phyloP scores from a whole-genome alignment of 1,140 invertebrate genomes.

The Bombyx mandarina region DNA sequence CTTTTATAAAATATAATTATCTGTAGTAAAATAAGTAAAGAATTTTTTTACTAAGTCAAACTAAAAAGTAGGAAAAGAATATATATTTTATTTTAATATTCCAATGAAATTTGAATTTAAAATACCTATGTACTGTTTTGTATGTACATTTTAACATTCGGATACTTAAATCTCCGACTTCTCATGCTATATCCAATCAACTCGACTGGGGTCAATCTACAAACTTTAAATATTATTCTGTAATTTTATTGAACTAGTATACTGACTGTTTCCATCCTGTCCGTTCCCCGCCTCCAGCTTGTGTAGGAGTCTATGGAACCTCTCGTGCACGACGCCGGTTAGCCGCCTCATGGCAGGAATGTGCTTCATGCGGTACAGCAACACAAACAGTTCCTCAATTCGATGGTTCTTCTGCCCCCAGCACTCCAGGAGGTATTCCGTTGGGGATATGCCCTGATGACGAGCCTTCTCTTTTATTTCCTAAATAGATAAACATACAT shows the following conservation, averaged over 20 bases:
- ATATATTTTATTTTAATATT: no score
- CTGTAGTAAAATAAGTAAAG: no score
- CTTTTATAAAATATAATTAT: no score
- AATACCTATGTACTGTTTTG: no score
- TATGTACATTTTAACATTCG: no score
- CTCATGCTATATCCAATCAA: no score
- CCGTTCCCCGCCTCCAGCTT: constrained; percentile 34
- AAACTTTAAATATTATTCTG: not conserved
- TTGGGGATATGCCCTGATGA: constrained; percentile 76
- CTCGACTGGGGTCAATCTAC: no score
- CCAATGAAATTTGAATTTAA: no score
- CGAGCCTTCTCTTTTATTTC: constrained; percentile 63
- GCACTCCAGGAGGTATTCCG: constrained; percentile 79
- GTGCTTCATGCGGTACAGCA: constrained; percentile 80
- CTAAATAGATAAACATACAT: constrained; percentile 23
- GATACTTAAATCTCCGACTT: no score
- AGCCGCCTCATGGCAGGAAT: constrained; percentile 80
- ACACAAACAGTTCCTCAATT: constrained; percentile 81
- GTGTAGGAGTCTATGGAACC: constrained; percentile 37
- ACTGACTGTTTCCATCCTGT: not conserved
- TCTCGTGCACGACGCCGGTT: constrained; percentile 47
- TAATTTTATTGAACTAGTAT: not conserved
- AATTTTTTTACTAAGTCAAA: no score
- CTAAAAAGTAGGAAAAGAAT: no score
- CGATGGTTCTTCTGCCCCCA: constrained; percentile 88